phyloP scores from a whole-genome alignment of 2,888 invertebrate genomes.

The Tetheella fluctuosa region DNA sequence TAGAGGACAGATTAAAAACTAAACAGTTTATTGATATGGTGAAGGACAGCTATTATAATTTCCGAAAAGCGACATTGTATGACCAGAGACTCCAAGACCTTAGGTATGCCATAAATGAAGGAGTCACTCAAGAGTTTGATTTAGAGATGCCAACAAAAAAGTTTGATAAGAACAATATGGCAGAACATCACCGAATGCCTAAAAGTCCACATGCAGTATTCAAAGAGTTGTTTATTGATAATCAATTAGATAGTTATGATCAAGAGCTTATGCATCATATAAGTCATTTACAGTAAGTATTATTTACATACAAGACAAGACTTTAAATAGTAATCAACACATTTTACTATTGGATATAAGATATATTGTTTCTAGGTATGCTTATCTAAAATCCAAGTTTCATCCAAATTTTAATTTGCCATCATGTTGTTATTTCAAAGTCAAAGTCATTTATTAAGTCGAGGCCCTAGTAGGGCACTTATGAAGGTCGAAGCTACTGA shows the following conservation, averaged over 20 bases:
- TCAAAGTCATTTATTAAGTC: too few relatives aligned
- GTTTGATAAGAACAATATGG: constrained; percentile 24
- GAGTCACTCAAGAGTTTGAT: constrained; percentile 72
- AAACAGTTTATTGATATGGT: constrained; percentile 69
- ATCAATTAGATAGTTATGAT: constrained; percentile 71
- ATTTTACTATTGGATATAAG: too few relatives aligned
- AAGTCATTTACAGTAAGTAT: constrained; percentile 73
- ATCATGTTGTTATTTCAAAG: too few relatives aligned
- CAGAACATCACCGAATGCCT: constrained; percentile 39
- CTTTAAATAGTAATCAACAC: too few relatives aligned
- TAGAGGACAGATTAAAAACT: constrained; percentile 65
- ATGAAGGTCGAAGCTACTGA: too few relatives aligned
- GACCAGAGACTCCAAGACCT: constrained; percentile 76
- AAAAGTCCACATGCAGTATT: constrained; percentile 78
- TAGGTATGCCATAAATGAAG: constrained; percentile 78
- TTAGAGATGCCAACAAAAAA: constrained; percentile 33
- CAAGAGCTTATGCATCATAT: constrained; percentile 72
- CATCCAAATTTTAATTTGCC: too few relatives aligned
- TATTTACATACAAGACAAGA: neutral
- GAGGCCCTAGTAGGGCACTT: too few relatives aligned
- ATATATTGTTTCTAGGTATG: too few relatives aligned
- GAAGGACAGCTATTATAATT: constrained; percentile 79
- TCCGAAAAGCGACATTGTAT: constrained; percentile 74
- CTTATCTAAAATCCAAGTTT: too few relatives aligned
- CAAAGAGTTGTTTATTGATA: constrained; percentile 71